These are phyloP conservation scores for Melanaphis sacchari DNA, from an alignment of 1,140 invertebrate species.

Conservation along the genomic window DNA sequence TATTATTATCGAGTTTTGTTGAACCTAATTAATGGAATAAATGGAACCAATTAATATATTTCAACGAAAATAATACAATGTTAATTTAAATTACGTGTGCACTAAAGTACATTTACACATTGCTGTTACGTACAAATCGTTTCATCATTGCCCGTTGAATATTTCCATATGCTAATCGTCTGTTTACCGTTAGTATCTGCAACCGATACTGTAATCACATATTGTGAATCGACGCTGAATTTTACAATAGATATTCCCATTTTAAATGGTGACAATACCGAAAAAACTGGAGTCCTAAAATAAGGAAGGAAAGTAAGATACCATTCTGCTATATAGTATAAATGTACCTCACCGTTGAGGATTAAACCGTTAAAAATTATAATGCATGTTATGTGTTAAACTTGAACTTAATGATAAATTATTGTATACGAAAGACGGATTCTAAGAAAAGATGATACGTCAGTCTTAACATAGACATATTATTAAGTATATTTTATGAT, in stretches of 20 bases:
- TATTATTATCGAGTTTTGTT: neutral
- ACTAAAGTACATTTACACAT: neutral
- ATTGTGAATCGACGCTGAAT: conserved; percentile 23
- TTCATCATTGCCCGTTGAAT: neutral
- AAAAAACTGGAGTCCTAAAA: neutral
- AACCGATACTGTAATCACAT: conserved; percentile 19
- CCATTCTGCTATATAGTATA: too few species aligned
- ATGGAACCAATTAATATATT: neutral
- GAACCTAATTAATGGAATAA: conserved; percentile 23
- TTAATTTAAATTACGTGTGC: neutral
- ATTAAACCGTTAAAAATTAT: too few species aligned
- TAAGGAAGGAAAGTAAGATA: too few species aligned
- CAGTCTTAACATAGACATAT: too few species aligned
- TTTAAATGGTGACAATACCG: neutral
- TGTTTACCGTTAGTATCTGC: neutral
- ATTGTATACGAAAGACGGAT: too few species aligned
- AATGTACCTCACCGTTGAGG: too few species aligned
- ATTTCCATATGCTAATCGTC: neutral
- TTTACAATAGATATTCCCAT: neutral
- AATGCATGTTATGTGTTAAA: too few species aligned
- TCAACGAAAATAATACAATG: neutral
- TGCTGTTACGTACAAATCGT: neutral
- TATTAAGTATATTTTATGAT: too few species aligned
- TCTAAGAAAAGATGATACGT: too few species aligned
- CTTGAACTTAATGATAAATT: too few species aligned